Evolutionary conservation across 1,140 invertebrate genomes (phyloP), one percentile per base, ranked within the genome.

Genomic region (Saccostrea echinata): DNA sequence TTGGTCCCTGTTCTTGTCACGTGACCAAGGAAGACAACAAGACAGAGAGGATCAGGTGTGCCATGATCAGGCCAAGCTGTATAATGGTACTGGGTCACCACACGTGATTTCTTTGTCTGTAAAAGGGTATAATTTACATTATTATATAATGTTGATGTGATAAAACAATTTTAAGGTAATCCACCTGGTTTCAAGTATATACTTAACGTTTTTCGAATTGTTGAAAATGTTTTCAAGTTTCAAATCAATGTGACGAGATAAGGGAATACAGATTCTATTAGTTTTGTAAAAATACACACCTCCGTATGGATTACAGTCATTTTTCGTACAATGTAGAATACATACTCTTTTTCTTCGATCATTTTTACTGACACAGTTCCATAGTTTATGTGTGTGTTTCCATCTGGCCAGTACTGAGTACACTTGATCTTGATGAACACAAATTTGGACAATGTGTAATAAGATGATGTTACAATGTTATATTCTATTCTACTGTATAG

Each of bases 31-130:
- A 88, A 88, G 4, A 88, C 30, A 6, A 88, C 82, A 1, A 88
- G 83, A 76, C 84, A 68, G 1, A 88, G 64, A 0, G 82, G 82
- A 51, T 88, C 82, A 9, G 86, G 86, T 0, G 83, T 88, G 18
- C 86, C 86, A 35, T 88, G 86, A 76, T 88, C 86, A 16, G 86
- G 86, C 86, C 86, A 88, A 1, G 83, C 21, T 1, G 43, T 88
- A 51, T 76, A 88, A 16, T 88, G 86, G 18, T 43, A 88, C 24
- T 88, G 86, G 35, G 33, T 51, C 8, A 84, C 27, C 16, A 53
- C 0, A 30, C 83, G 33, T 18, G 27, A 55, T 33, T 84, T 64
- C 51, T 84, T 84, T 53, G 82, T 84, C 64, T 84, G n/a, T 13
- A 1, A 61, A 53, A 24, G 0, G 21, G 18, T 6, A 21, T 61